Evolutionary conservation across 1,140 invertebrate species (phyloP).

Genomic region (Drosophila virilis): DNA sequence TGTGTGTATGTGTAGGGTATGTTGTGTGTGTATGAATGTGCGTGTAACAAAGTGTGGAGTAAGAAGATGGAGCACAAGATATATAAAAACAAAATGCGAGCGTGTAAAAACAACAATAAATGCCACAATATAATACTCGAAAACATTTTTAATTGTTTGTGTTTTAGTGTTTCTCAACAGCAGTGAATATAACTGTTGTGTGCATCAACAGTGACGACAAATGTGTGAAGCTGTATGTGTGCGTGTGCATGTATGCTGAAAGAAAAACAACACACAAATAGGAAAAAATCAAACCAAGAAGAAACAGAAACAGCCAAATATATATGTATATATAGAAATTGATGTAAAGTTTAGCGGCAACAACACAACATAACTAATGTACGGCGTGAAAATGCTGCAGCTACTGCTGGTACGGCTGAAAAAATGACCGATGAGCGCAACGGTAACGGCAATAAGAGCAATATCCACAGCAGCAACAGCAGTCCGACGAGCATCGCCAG

Average conservation of each 20-base stretch:
- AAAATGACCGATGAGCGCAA: constrained; percentile 86
- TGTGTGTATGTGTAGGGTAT: constrained; percentile 4
- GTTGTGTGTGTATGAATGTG: constrained; percentile 12
- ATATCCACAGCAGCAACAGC: constrained; percentile 32
- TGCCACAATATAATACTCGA: neutral
- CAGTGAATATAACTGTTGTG: constrained; percentile 47
- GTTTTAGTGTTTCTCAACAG: constrained; percentile 37
- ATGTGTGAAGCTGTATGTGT: constrained; percentile 33
- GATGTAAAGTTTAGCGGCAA: constrained; percentile 40
- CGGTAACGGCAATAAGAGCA: constrained; percentile 63
- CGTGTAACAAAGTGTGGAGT: constrained; percentile 48
- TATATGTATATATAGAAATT: constrained; percentile 19
- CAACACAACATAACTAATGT: constrained; percentile 46
- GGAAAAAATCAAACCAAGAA: constrained; percentile 32
- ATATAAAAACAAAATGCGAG: constrained; percentile 51
- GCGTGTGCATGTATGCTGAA: constrained; percentile 25
- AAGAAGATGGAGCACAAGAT: constrained; percentile 52
- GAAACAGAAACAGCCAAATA: constrained; percentile 18
- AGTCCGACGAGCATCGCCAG: constrained; percentile 34
- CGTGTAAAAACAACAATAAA: constrained; percentile 22
- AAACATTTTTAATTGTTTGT: constrained; percentile 5
- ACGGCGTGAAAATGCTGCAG: constrained; percentile 52
- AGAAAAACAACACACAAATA: constrained; percentile 46
- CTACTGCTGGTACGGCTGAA: constrained; percentile 72
- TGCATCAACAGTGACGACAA: constrained; percentile 30